phyloP scores from a whole-genome alignment of 2,888 invertebrate species.

The Noctua comes region DNA sequence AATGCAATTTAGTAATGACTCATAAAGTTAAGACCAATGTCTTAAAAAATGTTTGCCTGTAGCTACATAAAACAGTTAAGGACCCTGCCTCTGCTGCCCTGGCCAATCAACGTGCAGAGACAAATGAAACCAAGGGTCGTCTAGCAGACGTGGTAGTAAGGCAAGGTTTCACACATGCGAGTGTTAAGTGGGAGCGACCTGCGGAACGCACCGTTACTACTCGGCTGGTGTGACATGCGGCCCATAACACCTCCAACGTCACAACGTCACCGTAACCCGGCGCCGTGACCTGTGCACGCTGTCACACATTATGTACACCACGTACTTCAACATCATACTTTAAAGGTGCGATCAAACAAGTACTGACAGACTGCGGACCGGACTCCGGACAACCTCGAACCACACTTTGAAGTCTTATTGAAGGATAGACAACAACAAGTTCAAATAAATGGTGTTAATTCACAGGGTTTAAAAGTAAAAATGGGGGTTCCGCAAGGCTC shows the following conservation, averaged over 20 bases:
- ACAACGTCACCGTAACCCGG: conserved; percentile 62
- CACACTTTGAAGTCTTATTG: no score
- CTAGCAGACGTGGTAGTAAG: conserved; percentile 4
- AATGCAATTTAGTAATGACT: not conserved
- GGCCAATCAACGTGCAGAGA: not conserved
- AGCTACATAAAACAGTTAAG: not conserved
- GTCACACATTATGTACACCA: conserved; percentile 43
- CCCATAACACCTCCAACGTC: conserved; percentile 66
- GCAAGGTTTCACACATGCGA: conserved; percentile 63
- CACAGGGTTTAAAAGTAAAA: no score
- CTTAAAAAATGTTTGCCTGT: not conserved
- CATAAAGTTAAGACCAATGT: not conserved
- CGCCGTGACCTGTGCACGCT: conserved; percentile 62
- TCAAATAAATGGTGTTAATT: no score
- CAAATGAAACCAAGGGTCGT: conserved; percentile 33
- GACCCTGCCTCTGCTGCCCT: not conserved
- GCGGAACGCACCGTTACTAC: conserved; percentile 86
- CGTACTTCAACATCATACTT: conserved; percentile 1
- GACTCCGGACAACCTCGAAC: not conserved
- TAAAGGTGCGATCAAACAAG: not conserved
- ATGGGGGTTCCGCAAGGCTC: no score
- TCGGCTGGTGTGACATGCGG: conserved; percentile 84
- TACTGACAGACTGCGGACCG: not conserved
- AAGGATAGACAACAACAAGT: no score
- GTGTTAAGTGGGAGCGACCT: conserved; percentile 65